phyloP scores from a whole-genome alignment of 1,140 invertebrate species.

The Micrasema minimum region DNA sequence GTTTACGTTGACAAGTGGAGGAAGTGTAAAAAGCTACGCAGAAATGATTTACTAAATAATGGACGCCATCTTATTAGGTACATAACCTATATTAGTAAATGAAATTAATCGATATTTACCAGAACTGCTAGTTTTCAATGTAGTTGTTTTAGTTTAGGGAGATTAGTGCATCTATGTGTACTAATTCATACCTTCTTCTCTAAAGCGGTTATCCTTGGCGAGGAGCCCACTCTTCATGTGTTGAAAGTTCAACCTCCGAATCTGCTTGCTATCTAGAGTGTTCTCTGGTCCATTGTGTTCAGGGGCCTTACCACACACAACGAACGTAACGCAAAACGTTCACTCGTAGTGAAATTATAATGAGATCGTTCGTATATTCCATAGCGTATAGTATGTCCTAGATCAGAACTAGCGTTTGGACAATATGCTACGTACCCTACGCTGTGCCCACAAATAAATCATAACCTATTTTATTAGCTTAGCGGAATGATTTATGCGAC shows the following conservation, averaged over 20 bases:
- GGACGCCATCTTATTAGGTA: background rate
- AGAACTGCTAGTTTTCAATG: background rate
- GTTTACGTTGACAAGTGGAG: too few relatives aligned
- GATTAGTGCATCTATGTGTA: conserved; percentile 13
- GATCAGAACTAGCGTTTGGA: background rate
- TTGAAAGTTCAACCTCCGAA: conserved; percentile 26
- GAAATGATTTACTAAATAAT: background rate
- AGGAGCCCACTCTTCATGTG: background rate
- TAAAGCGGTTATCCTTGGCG: conserved; percentile 18
- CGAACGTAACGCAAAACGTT: background rate
- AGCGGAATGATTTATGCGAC: too few relatives aligned
- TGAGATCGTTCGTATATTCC: background rate
- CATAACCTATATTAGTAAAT: background rate
- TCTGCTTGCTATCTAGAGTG: too few relatives aligned
- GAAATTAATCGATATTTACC: background rate
- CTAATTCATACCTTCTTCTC: conserved; percentile 23
- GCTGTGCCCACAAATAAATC: too few relatives aligned
- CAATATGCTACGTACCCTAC: background rate
- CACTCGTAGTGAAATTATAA: background rate
- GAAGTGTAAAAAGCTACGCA: too few relatives aligned
- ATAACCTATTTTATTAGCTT: too few relatives aligned
- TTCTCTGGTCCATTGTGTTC: background rate
- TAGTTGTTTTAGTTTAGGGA: background rate
- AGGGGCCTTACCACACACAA: background rate
- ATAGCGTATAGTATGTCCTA: background rate